phyloP scores from a whole-genome alignment of 2,888 invertebrate genomes.

The Pinctada fucata region DNA sequence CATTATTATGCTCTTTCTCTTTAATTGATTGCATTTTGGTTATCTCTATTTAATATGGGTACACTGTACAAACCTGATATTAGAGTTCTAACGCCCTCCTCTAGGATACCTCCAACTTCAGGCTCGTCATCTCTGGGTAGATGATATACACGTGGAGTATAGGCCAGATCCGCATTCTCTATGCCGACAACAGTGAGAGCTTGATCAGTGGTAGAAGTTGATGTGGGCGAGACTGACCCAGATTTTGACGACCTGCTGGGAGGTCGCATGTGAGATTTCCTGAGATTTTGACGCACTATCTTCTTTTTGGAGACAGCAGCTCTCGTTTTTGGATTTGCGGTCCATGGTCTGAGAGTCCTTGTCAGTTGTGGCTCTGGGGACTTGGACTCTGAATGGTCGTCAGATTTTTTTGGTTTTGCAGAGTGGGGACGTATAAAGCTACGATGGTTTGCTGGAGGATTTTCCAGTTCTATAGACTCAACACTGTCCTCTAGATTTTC shows the following conservation, averaged over 20 bases:
- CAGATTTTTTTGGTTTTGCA: conserved; percentile 34
- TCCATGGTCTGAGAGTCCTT: conserved; percentile 42
- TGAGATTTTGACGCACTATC: conserved; percentile 36
- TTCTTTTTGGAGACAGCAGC: conserved; percentile 38
- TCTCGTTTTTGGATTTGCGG: conserved; percentile 42
- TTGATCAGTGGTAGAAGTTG: conserved; percentile 11
- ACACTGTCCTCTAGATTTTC: conserved; percentile 14
- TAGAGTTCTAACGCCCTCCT: conserved; percentile 36
- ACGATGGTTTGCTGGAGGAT: not conserved
- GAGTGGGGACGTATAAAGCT: conserved; percentile 36
- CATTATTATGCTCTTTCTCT: no score
- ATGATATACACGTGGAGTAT: conserved; percentile 3
- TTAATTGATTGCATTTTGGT: no score
- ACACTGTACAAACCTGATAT: conserved; percentile 27
- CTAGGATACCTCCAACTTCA: conserved; percentile 4
- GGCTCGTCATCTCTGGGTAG: not conserved
- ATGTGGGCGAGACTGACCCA: conserved; percentile 5
- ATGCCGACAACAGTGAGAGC: conserved; percentile 28
- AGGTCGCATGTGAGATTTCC: conserved; percentile 42
- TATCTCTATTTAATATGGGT: no score
- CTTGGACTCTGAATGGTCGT: conserved; percentile 5
- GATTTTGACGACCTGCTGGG: conserved; percentile 25
- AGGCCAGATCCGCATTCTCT: conserved; percentile 5
- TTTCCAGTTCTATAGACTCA: not conserved
- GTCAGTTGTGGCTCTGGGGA: conserved; percentile 18